Evolutionary conservation across 2,113 vertebrate genomes (phyloP), one percentile per base, ranked within the genome.

Genomic region (Onychostoma macrolepis): DNA sequence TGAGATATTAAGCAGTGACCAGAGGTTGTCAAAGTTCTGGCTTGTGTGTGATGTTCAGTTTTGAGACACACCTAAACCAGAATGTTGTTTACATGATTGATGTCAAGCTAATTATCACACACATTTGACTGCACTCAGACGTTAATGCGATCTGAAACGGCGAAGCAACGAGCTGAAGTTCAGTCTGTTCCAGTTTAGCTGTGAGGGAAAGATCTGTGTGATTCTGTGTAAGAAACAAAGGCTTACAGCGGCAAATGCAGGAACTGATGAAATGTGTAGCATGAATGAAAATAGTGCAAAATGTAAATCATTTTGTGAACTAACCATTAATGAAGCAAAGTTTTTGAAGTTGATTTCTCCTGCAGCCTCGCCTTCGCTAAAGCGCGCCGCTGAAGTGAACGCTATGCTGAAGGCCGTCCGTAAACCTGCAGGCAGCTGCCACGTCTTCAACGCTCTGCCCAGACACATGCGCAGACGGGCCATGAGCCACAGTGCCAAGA

Each of bases 401-500:
- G 95, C 96, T 69, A 99, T 99, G 98, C 45, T 99, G 90, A 99
- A 95, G 90, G 98, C 98, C 0, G 96, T 97, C 86, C 92, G 92
- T 0, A 96, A 96, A 92, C 97, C 95, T 33, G 96, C 96, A 1
- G 96, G 95, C 15, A 99, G 97, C 89, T 96, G 95, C 3, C 95
- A 97, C 6, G 95, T 97, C 36, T 98, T 97, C 78, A 96, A 95
- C 90, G 96, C 96, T 2, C 91, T 99, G 24, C 98, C 98, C 0
- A 94, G 96, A 84, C 96, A 97, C 91, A 99, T 99, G 98, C 95
- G 98, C 4, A 94, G 98, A 58, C 94, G 98, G 87, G 96, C 98
- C 21, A 99, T 99, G 98, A 98, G 98, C 89, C 96, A 99, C 93
- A 97, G 97, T 24, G 90, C 96, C 77, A 99, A 97, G 79, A 96